Conservation (phyloP, 2,888 invertebrate genomes). For the Noctua pronuba region DNA sequence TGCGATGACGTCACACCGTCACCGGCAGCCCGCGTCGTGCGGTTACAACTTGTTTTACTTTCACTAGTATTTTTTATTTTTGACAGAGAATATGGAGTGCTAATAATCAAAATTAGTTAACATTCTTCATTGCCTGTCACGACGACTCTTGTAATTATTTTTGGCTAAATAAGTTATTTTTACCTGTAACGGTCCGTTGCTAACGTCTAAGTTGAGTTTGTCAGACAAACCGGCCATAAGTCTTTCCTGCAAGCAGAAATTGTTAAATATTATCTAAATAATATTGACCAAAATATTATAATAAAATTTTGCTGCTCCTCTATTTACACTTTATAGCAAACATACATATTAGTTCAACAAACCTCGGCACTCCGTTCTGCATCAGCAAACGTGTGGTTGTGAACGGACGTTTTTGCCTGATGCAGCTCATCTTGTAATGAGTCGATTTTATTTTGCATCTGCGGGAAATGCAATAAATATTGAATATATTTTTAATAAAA, state of each 20-base stretch:
- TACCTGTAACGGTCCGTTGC: slow-evolving; percentile 88
- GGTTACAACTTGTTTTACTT: no score
- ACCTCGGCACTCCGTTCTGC: slow-evolving; percentile 84
- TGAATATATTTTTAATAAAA: slow-evolving; percentile 38
- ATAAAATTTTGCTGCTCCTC: background rate
- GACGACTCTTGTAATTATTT: background rate
- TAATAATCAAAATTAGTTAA: no score
- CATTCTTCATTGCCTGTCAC: background rate
- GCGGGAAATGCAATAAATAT: slow-evolving; percentile 53
- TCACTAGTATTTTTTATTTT: no score
- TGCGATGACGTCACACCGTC: no score
- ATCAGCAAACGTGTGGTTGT: slow-evolving; percentile 83
- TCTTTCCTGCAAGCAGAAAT: slow-evolving; percentile 84
- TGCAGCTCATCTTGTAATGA: slow-evolving; percentile 86
- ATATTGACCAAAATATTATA: background rate
- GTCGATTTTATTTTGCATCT: slow-evolving; percentile 90
- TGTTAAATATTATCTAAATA: background rate
- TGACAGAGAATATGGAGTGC: no score
- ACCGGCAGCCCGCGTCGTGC: no score
- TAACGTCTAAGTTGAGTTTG: slow-evolving; percentile 80
- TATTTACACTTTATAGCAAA: background rate
- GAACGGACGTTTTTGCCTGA: slow-evolving; percentile 77
- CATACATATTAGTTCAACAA: slow-evolving; percentile 20
- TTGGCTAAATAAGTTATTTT: slow-evolving; percentile 6
- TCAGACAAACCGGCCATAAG: slow-evolving; percentile 85